Conservation (phyloP, 2,797 vertebrate genomes). For the Gallirallus australis region DNA sequence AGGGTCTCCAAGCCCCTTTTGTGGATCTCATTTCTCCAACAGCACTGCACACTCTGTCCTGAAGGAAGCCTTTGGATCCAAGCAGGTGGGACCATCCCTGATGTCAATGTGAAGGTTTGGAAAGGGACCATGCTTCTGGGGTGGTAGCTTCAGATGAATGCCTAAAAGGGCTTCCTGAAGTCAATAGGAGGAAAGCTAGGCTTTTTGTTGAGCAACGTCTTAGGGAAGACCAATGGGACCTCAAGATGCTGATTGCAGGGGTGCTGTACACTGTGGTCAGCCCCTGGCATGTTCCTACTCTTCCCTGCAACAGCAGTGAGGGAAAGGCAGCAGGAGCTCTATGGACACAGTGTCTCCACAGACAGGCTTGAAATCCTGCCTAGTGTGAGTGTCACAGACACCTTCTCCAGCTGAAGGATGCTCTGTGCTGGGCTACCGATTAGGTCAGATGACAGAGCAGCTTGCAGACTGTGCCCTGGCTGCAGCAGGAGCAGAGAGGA, state of each 20-base stretch:
- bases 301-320: fast-evolving
- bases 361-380: background rate
- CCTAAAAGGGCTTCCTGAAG: background rate
- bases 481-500: background rate
- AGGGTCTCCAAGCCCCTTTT: background rate
- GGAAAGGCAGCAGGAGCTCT: background rate
- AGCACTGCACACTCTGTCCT: background rate
- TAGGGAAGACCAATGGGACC: background rate
- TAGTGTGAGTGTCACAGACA: background rate
- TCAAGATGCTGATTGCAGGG: background rate
- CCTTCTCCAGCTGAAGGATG: background rate
- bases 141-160: background rate
- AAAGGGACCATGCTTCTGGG: background rate
- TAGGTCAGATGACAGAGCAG: background rate
- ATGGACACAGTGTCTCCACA: background rate
- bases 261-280: background rate
- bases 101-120: background rate
- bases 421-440: fast-evolving
- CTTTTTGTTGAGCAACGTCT: background rate
- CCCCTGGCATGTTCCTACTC: background rate
- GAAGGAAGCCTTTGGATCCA: background rate
- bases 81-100: background rate
- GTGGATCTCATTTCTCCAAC: background rate
- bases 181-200: background rate
- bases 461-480: background rate